These are phyloP conservation scores for Herminia tarsipennalis DNA, from an alignment of 2,888 invertebrate species.

Conservation along the genomic window DNA sequence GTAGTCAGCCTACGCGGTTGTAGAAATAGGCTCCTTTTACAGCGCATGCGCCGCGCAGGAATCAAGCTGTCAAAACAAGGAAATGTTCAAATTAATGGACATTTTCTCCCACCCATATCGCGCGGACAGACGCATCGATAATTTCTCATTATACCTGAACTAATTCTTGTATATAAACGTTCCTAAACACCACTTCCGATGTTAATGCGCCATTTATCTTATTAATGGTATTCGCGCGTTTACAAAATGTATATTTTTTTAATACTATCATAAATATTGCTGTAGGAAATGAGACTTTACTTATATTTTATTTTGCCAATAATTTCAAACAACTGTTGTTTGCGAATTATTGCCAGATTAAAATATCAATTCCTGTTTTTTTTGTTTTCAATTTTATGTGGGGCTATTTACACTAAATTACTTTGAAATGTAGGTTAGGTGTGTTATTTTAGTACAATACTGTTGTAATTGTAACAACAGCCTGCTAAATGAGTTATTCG, in stretches of 20 bases:
- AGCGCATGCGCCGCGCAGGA: conserved; percentile 22
- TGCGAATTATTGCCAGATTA: too few species aligned
- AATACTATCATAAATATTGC: background rate
- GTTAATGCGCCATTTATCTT: conserved; percentile 27
- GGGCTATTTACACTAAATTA: too few species aligned
- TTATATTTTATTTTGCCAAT: background rate
- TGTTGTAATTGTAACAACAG: too few species aligned
- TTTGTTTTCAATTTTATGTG: too few species aligned
- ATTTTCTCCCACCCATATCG: conserved; percentile 26
- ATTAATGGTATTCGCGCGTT: conserved; percentile 20
- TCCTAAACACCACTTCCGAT: conserved; percentile 29
- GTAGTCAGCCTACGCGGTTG: background rate
- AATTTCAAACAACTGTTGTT: too few species aligned
- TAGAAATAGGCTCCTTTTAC: background rate
- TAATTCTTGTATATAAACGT: conserved; percentile 26
- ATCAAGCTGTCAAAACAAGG: conserved; percentile 55
- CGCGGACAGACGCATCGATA: conserved; percentile 22
- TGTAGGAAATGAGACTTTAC: background rate
- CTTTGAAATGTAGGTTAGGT: too few species aligned
- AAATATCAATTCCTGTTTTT: too few species aligned
- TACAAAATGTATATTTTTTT: conserved; percentile 18
- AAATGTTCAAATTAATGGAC: conserved; percentile 44
- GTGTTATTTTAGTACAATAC: too few species aligned
- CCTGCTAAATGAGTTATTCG: too few species aligned
- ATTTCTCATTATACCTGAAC: conserved; percentile 13